Evolutionary conservation across 2,797 vertebrate species (phyloP).

Genomic region (Manis pentadactyla): DNA sequence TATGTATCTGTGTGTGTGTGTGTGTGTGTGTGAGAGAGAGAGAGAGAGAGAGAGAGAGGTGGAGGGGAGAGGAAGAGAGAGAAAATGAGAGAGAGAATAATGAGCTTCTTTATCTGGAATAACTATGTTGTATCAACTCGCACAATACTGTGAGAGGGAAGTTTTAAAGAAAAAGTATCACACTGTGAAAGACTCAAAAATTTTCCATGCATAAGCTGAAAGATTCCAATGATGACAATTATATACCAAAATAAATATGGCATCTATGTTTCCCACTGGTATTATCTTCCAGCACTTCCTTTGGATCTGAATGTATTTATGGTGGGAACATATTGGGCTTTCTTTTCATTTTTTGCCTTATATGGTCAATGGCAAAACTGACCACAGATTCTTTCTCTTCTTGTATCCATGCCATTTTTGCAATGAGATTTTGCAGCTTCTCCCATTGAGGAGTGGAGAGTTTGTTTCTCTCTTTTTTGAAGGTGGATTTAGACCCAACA

Average conservation of each 20-base stretch:
- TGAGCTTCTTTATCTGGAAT: not conserved
- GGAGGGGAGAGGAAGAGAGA: too few relatives aligned
- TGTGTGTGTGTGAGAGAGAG: too few relatives aligned
- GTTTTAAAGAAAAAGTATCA: not conserved
- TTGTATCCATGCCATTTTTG: not conserved
- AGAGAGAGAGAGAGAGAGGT: too few relatives aligned
- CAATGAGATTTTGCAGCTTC: not conserved
- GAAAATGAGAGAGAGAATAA: not conserved
- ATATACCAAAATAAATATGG: slow-evolving; percentile 13
- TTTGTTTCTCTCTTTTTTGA: not conserved
- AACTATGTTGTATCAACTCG: not conserved
- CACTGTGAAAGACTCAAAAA: not conserved
- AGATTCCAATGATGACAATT: not conserved
- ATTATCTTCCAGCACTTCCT: not conserved
- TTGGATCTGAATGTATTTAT: not conserved
- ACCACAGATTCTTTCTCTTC: slow-evolving; percentile 15
- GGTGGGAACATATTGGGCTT: not conserved
- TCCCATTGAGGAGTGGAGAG: not conserved
- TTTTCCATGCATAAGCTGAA: not conserved
- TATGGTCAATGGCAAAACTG: not conserved
- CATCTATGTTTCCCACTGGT: not conserved
- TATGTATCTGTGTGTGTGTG: not conserved
- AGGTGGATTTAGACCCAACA: not conserved
- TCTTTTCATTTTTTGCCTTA: not conserved
- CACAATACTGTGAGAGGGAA: not conserved